Percentiles rank a stretch among this genome's conserved stretches.
Conservation (phyloP, 2,797 vertebrate species). For the Bryconaethiops microstoma region DNA sequence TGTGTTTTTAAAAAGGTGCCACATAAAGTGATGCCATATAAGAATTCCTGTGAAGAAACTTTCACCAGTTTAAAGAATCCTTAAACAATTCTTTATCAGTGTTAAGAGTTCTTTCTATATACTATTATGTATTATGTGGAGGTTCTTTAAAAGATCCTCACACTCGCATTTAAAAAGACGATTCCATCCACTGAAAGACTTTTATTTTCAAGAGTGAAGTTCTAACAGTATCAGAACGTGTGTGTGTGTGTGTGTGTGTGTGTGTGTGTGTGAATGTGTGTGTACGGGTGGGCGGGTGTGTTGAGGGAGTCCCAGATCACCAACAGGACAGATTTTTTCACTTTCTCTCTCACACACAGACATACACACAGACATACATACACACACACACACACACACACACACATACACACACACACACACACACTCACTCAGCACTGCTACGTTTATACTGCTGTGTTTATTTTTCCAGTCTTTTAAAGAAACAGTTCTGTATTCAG, state of each 20-base stretch:
- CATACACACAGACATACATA: not conserved
- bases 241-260: constrained; percentile 18
- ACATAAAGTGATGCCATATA: too few relatives aligned
- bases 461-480: constrained; percentile 45
- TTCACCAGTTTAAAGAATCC: too few relatives aligned
- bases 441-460: constrained; percentile 23
- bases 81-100: too few relatives aligned
- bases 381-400: not conserved
- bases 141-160: too few relatives aligned
- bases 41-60: too few relatives aligned
- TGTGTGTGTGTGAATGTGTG: constrained; percentile 20
- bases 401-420: not conserved
- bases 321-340: constrained; percentile 25
- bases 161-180: too few relatives aligned
- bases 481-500: not conserved
- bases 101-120: too few relatives aligned
- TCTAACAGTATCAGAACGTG: not conserved
- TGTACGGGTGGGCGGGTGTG: constrained; percentile 13
- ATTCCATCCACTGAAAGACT: too few relatives aligned
- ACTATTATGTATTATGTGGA: too few relatives aligned
- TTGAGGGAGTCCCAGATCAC: not conserved
- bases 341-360: constrained; percentile 15
- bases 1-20: too few relatives aligned
- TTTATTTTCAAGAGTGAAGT: not conserved
- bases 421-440: not conserved